Percentiles rank a stretch among this genome's conserved stretches.
Evolutionary conservation across 2,888 invertebrate genomes (phyloP).

Genomic region (Schizaphis graminum): DNA sequence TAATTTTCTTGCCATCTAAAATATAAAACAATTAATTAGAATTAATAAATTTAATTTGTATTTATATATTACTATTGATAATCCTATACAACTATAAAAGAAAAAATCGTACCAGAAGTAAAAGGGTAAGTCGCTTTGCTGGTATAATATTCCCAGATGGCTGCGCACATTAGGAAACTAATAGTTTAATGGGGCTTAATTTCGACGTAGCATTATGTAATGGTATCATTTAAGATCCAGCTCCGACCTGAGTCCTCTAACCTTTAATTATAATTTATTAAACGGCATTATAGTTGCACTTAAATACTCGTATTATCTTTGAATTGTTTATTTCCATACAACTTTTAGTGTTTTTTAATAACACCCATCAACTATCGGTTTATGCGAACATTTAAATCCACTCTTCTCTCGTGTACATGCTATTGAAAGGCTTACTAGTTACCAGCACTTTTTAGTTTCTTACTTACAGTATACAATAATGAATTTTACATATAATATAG

Average conservation of each 20-base stretch:
- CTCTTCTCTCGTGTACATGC: not conserved
- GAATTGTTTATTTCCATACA: not conserved
- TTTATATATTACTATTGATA: not conserved
- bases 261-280: not conserved
- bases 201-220: not conserved
- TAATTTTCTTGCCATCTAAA: not conserved
- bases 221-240: not conserved
- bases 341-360: not conserved
- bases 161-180: constrained; percentile 17
- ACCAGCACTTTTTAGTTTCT: not conserved
- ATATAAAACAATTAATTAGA: not conserved
- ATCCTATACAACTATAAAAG: not conserved
- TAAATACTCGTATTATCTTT: not conserved
- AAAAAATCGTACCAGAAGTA: not conserved
- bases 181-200: constrained; percentile 26
- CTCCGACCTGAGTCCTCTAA: not conserved
- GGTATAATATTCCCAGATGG: constrained; percentile 26
- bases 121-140: not conserved
- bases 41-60: not conserved
- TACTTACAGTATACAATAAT: not conserved
- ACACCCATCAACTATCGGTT: not conserved
- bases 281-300: not conserved
- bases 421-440: not conserved
- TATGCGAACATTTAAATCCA: not conserved
- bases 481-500: not conserved